Evolutionary conservation across 2,113 vertebrate species (phyloP).

Genomic region (Zeus faber): DNA sequence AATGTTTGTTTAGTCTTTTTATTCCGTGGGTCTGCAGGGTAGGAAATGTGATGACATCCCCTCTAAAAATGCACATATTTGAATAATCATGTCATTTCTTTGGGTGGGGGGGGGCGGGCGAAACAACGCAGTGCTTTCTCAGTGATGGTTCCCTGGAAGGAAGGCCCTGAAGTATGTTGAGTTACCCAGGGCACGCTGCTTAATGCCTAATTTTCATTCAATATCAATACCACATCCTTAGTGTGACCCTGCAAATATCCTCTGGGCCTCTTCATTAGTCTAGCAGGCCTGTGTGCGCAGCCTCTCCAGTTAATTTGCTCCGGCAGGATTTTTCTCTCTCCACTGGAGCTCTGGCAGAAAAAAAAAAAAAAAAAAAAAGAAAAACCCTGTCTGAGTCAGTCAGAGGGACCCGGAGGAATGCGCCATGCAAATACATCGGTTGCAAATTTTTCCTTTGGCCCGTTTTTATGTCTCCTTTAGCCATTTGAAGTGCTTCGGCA

Average conservation of each 20-base stretch:
- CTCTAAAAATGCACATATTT: constrained; percentile 47
- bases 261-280: constrained; percentile 78
- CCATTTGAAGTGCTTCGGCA: constrained; percentile 49
- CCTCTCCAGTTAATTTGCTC: constrained; percentile 74
- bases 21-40: constrained; percentile 57
- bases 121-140: constrained; percentile 41
- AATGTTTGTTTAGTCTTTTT: constrained; percentile 40
- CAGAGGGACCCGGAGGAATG: no score
- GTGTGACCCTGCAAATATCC: constrained; percentile 79
- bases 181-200: constrained; percentile 62
- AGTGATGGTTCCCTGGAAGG: constrained; percentile 57
- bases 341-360: constrained; percentile 43
- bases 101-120: constrained; percentile 25
- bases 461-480: no score
- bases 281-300: constrained; percentile 59
- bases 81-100: constrained; percentile 69
- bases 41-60: constrained; percentile 48
- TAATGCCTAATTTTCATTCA: constrained; percentile 70
- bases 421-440: no score
- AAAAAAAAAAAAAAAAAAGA: constrained; percentile 20
- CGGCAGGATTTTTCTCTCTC: constrained; percentile 54
- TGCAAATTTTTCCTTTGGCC: no score
- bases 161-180: constrained; percentile 64
- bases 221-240: constrained; percentile 67
- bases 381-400: no score